phyloP scores from a whole-genome alignment of 2,888 invertebrate genomes.

The Balanococcus diminutus region DNA sequence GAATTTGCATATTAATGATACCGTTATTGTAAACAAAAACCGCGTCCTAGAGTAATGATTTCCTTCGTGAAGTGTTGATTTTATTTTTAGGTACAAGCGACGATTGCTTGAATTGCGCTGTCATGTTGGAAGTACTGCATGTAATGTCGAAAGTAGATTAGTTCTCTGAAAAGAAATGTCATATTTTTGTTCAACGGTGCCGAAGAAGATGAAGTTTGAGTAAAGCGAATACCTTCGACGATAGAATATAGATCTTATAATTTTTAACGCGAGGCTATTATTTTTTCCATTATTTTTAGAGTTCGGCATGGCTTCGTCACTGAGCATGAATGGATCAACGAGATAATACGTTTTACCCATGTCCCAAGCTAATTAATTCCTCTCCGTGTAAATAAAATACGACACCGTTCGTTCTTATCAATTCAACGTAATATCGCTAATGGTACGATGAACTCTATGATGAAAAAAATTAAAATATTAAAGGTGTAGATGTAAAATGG shows the following conservation, averaged over 20 bases:
- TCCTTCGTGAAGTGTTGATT: not conserved
- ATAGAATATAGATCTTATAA: not conserved
- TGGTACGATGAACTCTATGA: not conserved
- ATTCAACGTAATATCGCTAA: too few species aligned
- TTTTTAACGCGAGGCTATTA: too few species aligned
- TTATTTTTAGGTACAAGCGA: constrained; percentile 73
- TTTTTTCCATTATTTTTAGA: constrained; percentile 62
- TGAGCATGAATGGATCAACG: constrained; percentile 80
- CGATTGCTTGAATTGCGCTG: constrained; percentile 85
- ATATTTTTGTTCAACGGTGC: constrained; percentile 89
- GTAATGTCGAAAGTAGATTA: constrained; percentile 67
- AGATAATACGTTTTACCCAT: constrained; percentile 62
- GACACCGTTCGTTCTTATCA: not conserved
- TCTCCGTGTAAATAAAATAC: not conserved
- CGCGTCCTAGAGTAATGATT: not conserved
- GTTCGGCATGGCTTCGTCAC: constrained; percentile 91
- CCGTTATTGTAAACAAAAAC: constrained; percentile 29
- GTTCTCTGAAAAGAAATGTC: constrained; percentile 74
- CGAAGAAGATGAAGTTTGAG: constrained; percentile 86
- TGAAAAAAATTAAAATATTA: not conserved
- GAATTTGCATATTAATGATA: constrained; percentile 24
- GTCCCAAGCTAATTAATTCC: not conserved
- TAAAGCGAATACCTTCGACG: constrained; percentile 57
- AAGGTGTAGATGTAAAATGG: not conserved
- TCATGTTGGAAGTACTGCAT: constrained; percentile 81